A percentile compares a stretch with the other conserved stretches of the same genome.
Conservation (phyloP, 2,797 vertebrate genomes). For the Sebastes wilsoni region DNA sequence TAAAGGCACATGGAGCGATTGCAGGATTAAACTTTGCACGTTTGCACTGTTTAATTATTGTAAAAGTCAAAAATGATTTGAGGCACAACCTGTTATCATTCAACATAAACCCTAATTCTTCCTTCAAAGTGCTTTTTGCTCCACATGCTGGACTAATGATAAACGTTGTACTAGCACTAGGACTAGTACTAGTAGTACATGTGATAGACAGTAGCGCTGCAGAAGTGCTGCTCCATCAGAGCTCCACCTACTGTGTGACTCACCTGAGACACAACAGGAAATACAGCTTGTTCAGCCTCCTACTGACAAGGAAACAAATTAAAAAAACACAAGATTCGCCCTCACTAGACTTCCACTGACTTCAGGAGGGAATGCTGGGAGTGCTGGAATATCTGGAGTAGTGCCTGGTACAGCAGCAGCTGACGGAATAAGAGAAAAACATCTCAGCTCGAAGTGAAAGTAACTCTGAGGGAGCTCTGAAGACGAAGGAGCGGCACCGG, state of each 20-base stretch:
- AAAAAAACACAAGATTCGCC: rapidly evolving
- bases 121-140: neutral
- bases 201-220: neutral
- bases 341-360: neutral
- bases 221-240: neutral
- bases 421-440: neutral
- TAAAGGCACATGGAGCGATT: no score
- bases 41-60: no score
- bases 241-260: conserved; percentile 15
- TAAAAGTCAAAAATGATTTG: neutral
- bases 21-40: no score
- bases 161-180: no score
- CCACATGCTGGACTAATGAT: neutral
- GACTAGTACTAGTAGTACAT: neutral
- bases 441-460: neutral
- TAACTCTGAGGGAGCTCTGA: neutral
- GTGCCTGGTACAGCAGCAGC: neutral
- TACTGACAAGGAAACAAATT: neutral
- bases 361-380: neutral
- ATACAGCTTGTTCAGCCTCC: neutral
- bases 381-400: neutral
- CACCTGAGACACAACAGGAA: conserved; percentile 6
- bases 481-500: neutral
- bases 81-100: neutral
- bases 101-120: neutral